These are phyloP conservation scores for Astyanax mexicanus DNA, from an alignment of 2,797 vertebrate genomes.

Conservation along the genomic window DNA sequence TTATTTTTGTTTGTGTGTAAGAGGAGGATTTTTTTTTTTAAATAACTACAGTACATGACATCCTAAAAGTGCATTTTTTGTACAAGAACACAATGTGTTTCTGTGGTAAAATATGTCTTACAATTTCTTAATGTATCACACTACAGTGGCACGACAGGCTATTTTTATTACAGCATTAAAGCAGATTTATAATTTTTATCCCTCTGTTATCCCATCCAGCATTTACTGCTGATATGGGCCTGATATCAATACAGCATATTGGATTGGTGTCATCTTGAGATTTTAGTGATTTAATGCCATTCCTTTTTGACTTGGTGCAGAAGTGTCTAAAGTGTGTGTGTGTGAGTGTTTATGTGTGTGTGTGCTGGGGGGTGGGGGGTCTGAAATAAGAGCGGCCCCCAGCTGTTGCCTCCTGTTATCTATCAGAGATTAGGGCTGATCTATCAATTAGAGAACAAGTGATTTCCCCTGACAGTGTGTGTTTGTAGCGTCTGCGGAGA, in stretches of 20 bases:
- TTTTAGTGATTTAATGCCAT: neutral
- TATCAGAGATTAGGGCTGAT: conserved; percentile 77
- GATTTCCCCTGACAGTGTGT: conserved; percentile 77
- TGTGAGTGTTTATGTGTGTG: conserved; percentile 57
- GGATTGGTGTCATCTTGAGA: neutral
- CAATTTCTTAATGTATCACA: too few species aligned
- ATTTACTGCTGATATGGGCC: neutral
- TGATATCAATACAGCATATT: neutral
- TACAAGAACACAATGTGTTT: too few species aligned
- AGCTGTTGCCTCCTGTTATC: conserved; percentile 78
- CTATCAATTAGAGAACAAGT: conserved; percentile 84
- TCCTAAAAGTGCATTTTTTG: too few species aligned
- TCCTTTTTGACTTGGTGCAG: conserved; percentile 62
- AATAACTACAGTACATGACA: too few species aligned
- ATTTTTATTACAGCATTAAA: neutral
- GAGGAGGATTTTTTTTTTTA: too few species aligned
- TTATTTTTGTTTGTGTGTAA: too few species aligned
- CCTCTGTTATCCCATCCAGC: neutral
- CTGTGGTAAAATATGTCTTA: too few species aligned
- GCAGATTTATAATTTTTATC: neutral
- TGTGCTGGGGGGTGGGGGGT: conserved; percentile 61
- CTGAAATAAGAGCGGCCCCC: conserved; percentile 57
- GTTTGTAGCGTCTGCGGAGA: conserved; percentile 72
- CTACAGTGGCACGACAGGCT: neutral
- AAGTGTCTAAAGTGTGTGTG: conserved; percentile 66